Evolutionary conservation across 2,888 invertebrate genomes (phyloP).

Genomic region (Tetramorium bicarinatum): DNA sequence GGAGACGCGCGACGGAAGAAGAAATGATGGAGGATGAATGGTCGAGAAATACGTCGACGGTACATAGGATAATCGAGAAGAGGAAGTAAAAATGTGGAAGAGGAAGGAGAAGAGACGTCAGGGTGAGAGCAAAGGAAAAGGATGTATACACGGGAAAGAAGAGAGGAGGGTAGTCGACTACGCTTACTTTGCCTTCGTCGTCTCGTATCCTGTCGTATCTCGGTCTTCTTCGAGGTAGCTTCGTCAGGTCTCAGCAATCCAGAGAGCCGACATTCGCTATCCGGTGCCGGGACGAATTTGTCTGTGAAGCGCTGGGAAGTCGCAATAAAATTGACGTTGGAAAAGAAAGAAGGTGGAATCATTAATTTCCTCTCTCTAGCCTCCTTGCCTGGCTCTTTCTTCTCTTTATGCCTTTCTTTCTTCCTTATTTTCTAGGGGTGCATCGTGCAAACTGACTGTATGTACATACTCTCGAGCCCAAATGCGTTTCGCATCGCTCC

Average conservation of each 20-base stretch:
- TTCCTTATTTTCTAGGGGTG: not conserved
- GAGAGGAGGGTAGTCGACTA: constrained; percentile 53
- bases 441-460: constrained; percentile 43
- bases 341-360: constrained; percentile 72
- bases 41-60: constrained; percentile 15
- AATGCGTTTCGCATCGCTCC: not conserved
- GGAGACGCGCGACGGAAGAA: constrained; percentile 58
- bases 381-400: not conserved
- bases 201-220: constrained; percentile 49
- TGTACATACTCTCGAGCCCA: not conserved
- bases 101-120: not conserved
- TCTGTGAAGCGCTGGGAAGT: constrained; percentile 50
- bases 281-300: constrained; percentile 52
- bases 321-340: constrained; percentile 78
- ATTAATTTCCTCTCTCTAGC: constrained; percentile 79
- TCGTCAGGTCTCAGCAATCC: constrained; percentile 63
- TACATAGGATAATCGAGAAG: not conserved
- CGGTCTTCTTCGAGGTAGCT: constrained; percentile 57
- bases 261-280: constrained; percentile 57
- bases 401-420: not conserved
- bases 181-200: constrained; percentile 61
- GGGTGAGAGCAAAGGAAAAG: not conserved
- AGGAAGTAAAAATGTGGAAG: not conserved
- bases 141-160: not conserved
- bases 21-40: constrained; percentile 33